Evolutionary conservation across 2,797 vertebrate species (phyloP).

Genomic region (Coregonus sp.): DNA sequence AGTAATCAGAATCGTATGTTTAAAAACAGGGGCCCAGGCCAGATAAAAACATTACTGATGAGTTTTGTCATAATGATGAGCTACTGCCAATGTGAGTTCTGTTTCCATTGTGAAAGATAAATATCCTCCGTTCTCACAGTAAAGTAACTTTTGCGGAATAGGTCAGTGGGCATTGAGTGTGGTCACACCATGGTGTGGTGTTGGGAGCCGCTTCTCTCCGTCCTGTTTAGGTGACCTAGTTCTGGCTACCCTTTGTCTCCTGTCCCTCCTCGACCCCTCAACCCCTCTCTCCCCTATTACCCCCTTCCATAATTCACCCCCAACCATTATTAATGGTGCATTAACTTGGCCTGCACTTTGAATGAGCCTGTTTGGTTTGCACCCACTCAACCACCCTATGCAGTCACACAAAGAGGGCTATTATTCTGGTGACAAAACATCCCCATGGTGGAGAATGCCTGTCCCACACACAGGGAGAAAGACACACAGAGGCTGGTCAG

Average conservation of each 20-base stretch:
- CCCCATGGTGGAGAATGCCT: slow-evolving; percentile 37
- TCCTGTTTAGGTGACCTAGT: slow-evolving; percentile 76
- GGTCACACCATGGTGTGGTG: slow-evolving; percentile 17
- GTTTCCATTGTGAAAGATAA: background rate
- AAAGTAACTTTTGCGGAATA: background rate
- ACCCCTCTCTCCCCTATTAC: slow-evolving; percentile 55
- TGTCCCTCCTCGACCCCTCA: slow-evolving; percentile 52
- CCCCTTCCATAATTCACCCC: slow-evolving; percentile 66
- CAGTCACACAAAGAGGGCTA: slow-evolving; percentile 63
- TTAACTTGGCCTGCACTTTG: slow-evolving; percentile 71
- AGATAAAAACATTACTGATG: background rate
- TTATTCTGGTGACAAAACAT: slow-evolving; percentile 59
- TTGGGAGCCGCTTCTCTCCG: slow-evolving; percentile 57
- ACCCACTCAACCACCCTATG: slow-evolving; percentile 47
- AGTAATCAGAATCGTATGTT: background rate
- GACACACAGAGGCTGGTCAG: slow-evolving; percentile 23
- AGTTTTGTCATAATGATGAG: background rate
- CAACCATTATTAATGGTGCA: slow-evolving; percentile 74
- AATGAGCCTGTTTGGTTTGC: slow-evolving; percentile 65
- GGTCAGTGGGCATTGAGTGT: background rate
- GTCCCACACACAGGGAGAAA: slow-evolving; percentile 26
- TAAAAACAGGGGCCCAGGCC: background rate
- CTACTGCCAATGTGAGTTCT: background rate
- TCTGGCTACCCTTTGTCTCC: slow-evolving; percentile 67
- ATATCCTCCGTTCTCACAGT: too few species aligned